Base-by-base conservation (phyloP, 2,113 vertebrate species). In the Oryzias celebensis region DNA sequence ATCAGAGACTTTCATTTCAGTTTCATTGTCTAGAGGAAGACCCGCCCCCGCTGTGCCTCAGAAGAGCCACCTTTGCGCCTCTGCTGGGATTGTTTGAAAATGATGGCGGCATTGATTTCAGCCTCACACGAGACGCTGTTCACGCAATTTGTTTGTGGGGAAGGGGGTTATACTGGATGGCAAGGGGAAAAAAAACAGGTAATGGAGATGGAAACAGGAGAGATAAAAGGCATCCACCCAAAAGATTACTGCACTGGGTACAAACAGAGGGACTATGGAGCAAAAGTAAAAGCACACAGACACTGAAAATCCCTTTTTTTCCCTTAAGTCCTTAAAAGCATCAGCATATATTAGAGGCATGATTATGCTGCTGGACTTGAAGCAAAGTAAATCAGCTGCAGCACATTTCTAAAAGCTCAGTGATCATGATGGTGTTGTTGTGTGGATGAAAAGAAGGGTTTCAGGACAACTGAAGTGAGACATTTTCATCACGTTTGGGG, bases 21-120 rank as follows among this genome's bases (percentile, higher is more conserved):
- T 71, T 58, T 69, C 41, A 42, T 45, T 26, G 75, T 66, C 69
- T 31, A 61, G 58, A 73, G 65, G 48, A 65, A 55, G 14, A 71
- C 58, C 54, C 62, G 17, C 43, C 67, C 58, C n/a, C 53, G 28
- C 28, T 12, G 62, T 49, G 49, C 67, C 26, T 36, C 2, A 14
- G 12, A 57, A 58, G n/a, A 71, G 54, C 49, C 71, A 72, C 68
- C 62, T 75, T 58, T 62, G 53, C 71, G 62, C 23, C 23, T 77
- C 64, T 60, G 69, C 54, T 72, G 43, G 65, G 71, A 78, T 65
- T 82, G 77, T 80, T 79, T 77, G 70, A 70, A 75, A 81, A 84
- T 83, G 84, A 85, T 62, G 71, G 63, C 52, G 43, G 65, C 65
- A 83, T 73, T 81, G 83, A 87, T 85, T 80, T 72, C 48, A 64